Conservation (phyloP, 2,888 invertebrate genomes). For the Scaptomyza polygonia region DNA sequence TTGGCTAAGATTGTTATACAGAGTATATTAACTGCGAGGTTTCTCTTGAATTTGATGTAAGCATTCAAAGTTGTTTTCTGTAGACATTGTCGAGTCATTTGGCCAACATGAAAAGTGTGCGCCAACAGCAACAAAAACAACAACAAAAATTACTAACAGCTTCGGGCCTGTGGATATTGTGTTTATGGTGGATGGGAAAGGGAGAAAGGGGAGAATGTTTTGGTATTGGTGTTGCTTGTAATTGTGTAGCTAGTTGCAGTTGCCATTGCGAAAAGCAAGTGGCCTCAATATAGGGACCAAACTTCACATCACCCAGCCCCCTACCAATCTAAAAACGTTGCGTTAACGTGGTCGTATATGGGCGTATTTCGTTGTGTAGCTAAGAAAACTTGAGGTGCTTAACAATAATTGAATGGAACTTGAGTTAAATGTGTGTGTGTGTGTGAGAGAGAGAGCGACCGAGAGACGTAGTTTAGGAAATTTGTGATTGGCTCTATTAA, state of each 20-base stretch:
- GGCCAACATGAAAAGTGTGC: conserved; percentile 65
- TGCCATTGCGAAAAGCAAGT: conserved; percentile 44
- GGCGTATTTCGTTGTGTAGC: conserved; percentile 64
- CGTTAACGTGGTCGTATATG: conserved; percentile 27
- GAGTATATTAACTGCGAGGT: too few species aligned
- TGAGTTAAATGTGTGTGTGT: conserved; percentile 61
- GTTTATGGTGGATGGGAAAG: neutral
- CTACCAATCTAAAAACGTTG: neutral
- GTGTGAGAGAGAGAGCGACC: neutral
- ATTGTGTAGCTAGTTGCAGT: conserved; percentile 16
- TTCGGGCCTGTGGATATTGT: conserved; percentile 3
- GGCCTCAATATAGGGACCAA: conserved; percentile 49
- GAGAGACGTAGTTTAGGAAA: conserved; percentile 1
- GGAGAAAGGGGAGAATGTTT: conserved; percentile 4
- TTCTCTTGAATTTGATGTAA: too few species aligned
- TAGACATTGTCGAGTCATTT: conserved; percentile 66
- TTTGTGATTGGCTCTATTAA: conserved; percentile 72
- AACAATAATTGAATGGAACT: conserved; percentile 78
- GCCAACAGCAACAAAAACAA: conserved; percentile 24
- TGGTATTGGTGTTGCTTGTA: conserved; percentile 8
- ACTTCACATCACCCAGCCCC: neutral
- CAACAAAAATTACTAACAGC: conserved; percentile 12
- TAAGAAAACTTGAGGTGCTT: conserved; percentile 77
- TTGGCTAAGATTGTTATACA: too few species aligned
- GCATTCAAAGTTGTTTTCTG: conserved; percentile 7